Conservation (phyloP, 2,113 vertebrate genomes). For the Notothenia rossii region DNA sequence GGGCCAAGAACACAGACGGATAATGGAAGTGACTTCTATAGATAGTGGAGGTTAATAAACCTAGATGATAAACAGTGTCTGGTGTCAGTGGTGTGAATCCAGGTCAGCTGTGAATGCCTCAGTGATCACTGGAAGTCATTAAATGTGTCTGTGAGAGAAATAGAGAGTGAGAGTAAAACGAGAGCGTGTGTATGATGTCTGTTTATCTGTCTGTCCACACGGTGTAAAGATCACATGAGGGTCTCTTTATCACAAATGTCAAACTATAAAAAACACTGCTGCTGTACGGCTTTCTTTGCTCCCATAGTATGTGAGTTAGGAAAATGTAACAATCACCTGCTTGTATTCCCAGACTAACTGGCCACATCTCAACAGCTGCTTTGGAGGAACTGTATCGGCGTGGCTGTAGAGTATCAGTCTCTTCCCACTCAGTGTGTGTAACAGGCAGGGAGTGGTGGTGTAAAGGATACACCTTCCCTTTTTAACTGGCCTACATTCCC, state of each 20-base stretch:
- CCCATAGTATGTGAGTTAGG: slow-evolving; percentile 4
- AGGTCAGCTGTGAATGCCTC: slow-evolving; percentile 32
- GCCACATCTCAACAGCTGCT: slow-evolving; percentile 64
- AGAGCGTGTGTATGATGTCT: too few relatives aligned
- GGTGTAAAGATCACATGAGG: not conserved
- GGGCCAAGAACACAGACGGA: not conserved
- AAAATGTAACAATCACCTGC: slow-evolving; percentile 46
- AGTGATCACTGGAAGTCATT: slow-evolving; percentile 11
- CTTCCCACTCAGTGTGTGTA: slow-evolving; percentile 33
- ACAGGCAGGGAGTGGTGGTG: slow-evolving; percentile 55
- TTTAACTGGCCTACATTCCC: slow-evolving; percentile 79
- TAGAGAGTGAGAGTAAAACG: not conserved
- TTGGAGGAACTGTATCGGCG: slow-evolving; percentile 16
- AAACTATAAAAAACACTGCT: slow-evolving; percentile 33
- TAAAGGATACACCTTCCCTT: slow-evolving; percentile 75
- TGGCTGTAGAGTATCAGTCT: slow-evolving; percentile 10
- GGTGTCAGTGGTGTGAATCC: slow-evolving; percentile 9
- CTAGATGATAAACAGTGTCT: slow-evolving; percentile 18
- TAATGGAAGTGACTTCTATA: slow-evolving; percentile 20
- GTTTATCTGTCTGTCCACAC: slow-evolving; percentile 6
- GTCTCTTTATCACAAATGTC: slow-evolving; percentile 40
- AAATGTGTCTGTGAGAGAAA: not conserved
- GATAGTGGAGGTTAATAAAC: slow-evolving; percentile 38
- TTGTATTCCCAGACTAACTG: slow-evolving; percentile 8
- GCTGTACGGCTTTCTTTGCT: slow-evolving; percentile 2